Base-by-base conservation (phyloP, 2,113 vertebrate genomes). In the Otocyon megalotis region DNA sequence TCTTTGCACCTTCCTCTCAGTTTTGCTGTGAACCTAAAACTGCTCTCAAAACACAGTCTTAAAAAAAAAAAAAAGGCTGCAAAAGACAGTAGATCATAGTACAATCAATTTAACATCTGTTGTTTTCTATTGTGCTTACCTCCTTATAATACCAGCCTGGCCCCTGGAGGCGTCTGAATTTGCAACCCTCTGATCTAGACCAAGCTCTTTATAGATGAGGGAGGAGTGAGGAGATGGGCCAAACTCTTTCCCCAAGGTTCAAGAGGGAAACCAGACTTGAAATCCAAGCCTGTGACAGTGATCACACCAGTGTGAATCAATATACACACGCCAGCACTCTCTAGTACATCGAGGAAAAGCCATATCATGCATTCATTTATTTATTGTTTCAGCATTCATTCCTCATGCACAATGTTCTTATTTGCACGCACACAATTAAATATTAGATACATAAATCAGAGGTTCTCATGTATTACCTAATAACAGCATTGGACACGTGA, bases 401-500 rank as follows among this genome's bases (percentile, higher is more conserved):
- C 62, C 22, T 11, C 4, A 30, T 56, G 24, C 11, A 67, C 43
- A 71, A 35, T 24, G 43, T 81, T 87, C 72, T 94, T 89, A 89
- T 54, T 53, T 89, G 43, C 4, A 35, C 9, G 3, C 9, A 83
- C 15, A 76, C 24, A 20, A 76, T 37, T 37, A 48, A 76, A 77
- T 94, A 56, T 90, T 80, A 67, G 20, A 76, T 50, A 60, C 35
- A 80, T 76, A 96, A 74, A 65, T 82, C 30, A 88, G 86, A 96
- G 19, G 37, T 90, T 92, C 60, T 92, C 13, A 9, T 77, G 37
- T 87, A 65, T 93, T 96, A 69, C n/a, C 62, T 87, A 96, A 85
- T 67, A 82, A 72, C 82, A 89, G 43, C 20, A 53, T 60, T 80
- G 77, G 32, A 81, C 93, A 94, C 0, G 10, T 89, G 58, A 96